Evolutionary conservation across 2,113 vertebrate genomes (phyloP), one percentile per base, ranked within the genome.

Genomic region (Clarias batrachus): DNA sequence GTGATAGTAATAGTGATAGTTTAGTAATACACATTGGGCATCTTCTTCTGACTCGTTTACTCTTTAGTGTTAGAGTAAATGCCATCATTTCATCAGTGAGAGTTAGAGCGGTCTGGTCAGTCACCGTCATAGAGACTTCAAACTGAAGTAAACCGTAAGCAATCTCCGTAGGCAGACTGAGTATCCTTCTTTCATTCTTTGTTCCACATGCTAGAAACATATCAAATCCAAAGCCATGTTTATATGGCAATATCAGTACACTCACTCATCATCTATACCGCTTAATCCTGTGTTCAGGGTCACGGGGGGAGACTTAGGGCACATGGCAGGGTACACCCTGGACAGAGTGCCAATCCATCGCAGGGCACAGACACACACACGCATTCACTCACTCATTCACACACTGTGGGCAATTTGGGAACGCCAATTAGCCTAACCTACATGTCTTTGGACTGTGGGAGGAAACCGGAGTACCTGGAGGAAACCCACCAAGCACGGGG

Each of bases 51-150:
- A 57, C 82, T 83, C 59, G n/a, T 33, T 56, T 8, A 19, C n/a
- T 82, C 63, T 16, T 16, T n/a, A 10, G 48, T 70, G 41, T 70
- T 4, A 16, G 16, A 5, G 23, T 65, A 52, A 68, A 65, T 56
- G 65, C 65, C 57, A 12, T 70, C 7, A 30, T 48, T 56, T 83
- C n/a, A 70, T 70, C 82, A 57, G 0, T 78, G 52, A 25, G 19
- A 57, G 19, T 23, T 73, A 54, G 83, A 21, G 83, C 66, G 41
- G 41, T 85, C 21, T 56, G 41, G 84, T 84, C 54, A 73, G 54
- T 19, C 59, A 48, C 25, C 17, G 41, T 77, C 60, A 65, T 77
- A 37, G 37, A 85, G 37, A 54, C 73, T 30, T 37, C 27, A n/a
- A 52, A 60, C 27, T 78, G 33, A 78, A n/a, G n/a, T 78, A 17